A percentile compares a stretch with the other conserved stretches of the same genome.
phyloP scores from a whole-genome alignment of 2,888 invertebrate genomes.

The Dermolepida albohirtum region DNA sequence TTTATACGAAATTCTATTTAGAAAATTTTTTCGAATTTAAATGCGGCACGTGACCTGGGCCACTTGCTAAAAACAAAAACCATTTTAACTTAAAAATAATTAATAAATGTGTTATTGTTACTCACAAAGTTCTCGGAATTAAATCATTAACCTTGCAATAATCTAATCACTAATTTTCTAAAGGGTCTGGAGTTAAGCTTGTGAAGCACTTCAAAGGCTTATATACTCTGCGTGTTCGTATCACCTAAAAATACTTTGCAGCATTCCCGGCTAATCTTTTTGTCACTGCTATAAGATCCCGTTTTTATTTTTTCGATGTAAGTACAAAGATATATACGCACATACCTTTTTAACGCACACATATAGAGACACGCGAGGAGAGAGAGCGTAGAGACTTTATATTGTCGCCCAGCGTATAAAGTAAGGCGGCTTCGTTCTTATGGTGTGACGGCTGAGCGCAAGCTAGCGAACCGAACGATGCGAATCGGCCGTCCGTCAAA shows the following conservation, averaged over 20 bases:
- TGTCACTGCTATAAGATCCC: conserved; percentile 20
- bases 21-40: too few species aligned
- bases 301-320: conserved; percentile 17
- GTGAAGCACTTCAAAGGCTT: too few species aligned
- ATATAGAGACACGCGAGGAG: conserved; percentile 31
- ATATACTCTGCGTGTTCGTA: neutral
- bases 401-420: conserved; percentile 50
- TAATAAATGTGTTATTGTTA: too few species aligned
- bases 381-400: conserved; percentile 44
- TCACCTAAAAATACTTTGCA: conserved; percentile 17
- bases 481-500: conserved; percentile 55
- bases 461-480: conserved; percentile 46
- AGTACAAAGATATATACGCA: conserved; percentile 19
- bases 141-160: too few species aligned
- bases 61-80: too few species aligned
- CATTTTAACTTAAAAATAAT: too few species aligned
- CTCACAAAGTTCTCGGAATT: too few species aligned
- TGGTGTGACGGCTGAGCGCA: conserved; percentile 34
- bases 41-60: too few species aligned
- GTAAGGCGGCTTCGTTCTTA: conserved; percentile 48
- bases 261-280: conserved; percentile 23
- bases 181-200: too few species aligned
- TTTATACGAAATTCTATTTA: too few species aligned
- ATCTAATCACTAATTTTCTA: too few species aligned
- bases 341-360: conserved; percentile 28